Conservation (phyloP, 2,888 invertebrate genomes). For the Schrankia costaestrigalis region DNA sequence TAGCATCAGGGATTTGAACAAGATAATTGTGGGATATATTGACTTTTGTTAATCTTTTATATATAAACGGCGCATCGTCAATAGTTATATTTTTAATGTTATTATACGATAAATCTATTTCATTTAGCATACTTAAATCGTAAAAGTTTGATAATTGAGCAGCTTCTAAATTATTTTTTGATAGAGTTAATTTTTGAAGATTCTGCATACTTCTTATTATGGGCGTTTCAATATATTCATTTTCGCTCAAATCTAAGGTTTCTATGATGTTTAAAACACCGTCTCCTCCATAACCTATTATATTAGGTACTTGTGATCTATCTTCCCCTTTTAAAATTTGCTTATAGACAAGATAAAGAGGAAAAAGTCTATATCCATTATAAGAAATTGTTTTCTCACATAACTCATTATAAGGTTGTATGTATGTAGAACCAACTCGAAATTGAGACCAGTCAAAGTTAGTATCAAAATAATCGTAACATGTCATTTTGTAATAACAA, state of each 20-base stretch:
- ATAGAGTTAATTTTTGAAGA: slow-evolving; percentile 41
- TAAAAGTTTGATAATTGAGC: slow-evolving; percentile 40
- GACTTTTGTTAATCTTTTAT: slow-evolving; percentile 34
- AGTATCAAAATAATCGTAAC: too few species aligned
- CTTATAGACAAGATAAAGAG: too few species aligned
- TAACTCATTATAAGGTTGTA: too few species aligned
- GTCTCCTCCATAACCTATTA: background rate
- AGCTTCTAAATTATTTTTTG: slow-evolving; percentile 37
- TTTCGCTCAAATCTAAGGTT: slow-evolving; percentile 41
- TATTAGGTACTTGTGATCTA: too few species aligned
- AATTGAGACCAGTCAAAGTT: too few species aligned
- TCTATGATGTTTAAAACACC: slow-evolving; percentile 8
- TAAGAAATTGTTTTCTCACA: too few species aligned
- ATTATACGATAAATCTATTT: slow-evolving; percentile 55
- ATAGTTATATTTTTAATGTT: slow-evolving; percentile 37
- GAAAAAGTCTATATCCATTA: too few species aligned
- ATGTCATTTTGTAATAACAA: too few species aligned
- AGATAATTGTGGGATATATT: slow-evolving; percentile 54
- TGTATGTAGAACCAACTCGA: too few species aligned
- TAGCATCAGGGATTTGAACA: slow-evolving; percentile 36
- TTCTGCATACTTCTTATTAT: slow-evolving; percentile 32
- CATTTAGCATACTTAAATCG: slow-evolving; percentile 29
- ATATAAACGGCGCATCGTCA: slow-evolving; percentile 14
- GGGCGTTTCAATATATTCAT: slow-evolving; percentile 32
- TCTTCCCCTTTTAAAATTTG: too few species aligned